These are phyloP conservation scores for Cheilosia urbana DNA, from an alignment of 2,888 invertebrate genomes.

Conservation along the genomic window DNA sequence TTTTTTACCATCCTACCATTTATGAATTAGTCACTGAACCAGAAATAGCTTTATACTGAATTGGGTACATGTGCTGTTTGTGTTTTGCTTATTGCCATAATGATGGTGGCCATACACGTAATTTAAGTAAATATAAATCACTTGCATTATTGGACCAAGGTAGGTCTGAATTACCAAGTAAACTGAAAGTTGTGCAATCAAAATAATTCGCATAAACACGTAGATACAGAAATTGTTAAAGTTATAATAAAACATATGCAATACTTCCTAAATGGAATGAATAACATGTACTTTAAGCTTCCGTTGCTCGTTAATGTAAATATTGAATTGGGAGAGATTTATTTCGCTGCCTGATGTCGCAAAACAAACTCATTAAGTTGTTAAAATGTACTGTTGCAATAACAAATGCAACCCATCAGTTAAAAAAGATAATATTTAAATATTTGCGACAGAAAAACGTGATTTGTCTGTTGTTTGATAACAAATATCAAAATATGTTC, in stretches of 20 bases:
- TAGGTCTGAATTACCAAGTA: not conserved
- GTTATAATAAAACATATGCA: not conserved
- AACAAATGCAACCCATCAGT: not conserved
- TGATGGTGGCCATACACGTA: not conserved
- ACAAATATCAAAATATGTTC: too few species aligned
- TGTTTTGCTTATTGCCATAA: not conserved
- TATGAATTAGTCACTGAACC: too few species aligned
- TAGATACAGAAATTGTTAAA: not conserved
- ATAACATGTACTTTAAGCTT: constrained; percentile 20
- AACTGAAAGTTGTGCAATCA: not conserved
- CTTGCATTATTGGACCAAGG: not conserved
- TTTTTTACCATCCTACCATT: too few species aligned
- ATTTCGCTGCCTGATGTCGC: constrained; percentile 2
- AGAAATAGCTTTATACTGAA: too few species aligned
- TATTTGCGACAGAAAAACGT: too few species aligned
- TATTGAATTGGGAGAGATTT: constrained; percentile 32
- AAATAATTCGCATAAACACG: not conserved
- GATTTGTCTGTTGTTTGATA: too few species aligned
- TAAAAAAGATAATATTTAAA: not conserved
- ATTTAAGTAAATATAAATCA: not conserved
- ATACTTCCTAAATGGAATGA: constrained; percentile 7
- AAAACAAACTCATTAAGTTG: constrained; percentile 36
- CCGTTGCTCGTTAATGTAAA: constrained; percentile 32
- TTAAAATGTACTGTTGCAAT: constrained; percentile 15
- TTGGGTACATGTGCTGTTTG: too few species aligned